phyloP scores from a whole-genome alignment of 2,888 invertebrate species.

The Netelia inedita region DNA sequence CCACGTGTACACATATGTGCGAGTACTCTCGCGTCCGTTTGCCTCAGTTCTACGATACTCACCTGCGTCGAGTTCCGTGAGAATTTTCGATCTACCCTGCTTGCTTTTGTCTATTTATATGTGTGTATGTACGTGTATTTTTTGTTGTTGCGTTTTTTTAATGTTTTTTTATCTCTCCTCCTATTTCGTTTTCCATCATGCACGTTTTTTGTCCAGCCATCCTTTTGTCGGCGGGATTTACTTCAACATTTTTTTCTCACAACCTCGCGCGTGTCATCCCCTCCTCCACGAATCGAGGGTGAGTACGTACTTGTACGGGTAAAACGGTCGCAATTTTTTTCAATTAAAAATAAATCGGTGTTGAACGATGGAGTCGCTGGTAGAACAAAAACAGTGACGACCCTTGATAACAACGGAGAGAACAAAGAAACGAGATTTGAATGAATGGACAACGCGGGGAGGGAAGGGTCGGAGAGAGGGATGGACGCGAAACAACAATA shows the following conservation, averaged over 20 bases:
- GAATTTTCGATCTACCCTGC: conserved; percentile 23
- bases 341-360: conserved; percentile 44
- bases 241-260: neutral
- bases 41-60: neutral
- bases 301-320: neutral
- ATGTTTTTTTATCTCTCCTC: conserved; percentile 2
- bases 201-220: neutral
- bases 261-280: conserved; percentile 11
- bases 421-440: conserved; percentile 56
- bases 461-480: conserved; percentile 19
- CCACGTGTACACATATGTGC: conserved; percentile 8
- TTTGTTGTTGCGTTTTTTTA: too few relatives aligned
- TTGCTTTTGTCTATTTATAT: conserved; percentile 9
- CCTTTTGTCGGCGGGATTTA: neutral
- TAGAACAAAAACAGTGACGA: conserved; percentile 27
- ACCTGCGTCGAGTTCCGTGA: conserved; percentile 13
- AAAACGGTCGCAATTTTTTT: neutral
- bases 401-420: neutral
- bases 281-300: neutral
- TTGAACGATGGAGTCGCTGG: neutral
- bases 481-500: conserved; percentile 36
- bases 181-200: neutral
- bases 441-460: conserved; percentile 22
- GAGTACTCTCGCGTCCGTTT: neutral
- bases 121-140: neutral